phyloP scores from a whole-genome alignment of 2,888 invertebrate genomes.

The Hydriomena furcata region DNA sequence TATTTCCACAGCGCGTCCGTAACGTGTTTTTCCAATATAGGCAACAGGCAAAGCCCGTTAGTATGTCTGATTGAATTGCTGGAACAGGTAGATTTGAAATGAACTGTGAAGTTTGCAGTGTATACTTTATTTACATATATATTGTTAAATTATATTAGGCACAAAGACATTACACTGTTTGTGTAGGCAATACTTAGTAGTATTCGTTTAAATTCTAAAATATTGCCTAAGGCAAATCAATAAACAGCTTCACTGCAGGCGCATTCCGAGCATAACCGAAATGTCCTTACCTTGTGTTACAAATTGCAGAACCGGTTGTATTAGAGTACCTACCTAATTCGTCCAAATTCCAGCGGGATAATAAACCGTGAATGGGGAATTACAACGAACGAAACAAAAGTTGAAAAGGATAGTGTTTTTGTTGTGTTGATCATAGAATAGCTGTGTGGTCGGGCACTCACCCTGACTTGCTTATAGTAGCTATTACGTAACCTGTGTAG shows the following conservation, averaged over 20 bases:
- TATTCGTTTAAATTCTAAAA: not conserved
- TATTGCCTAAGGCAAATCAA: slow-evolving; percentile 13
- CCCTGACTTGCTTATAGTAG: slow-evolving; percentile 38
- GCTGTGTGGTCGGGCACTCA: slow-evolving; percentile 56
- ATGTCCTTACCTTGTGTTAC: slow-evolving; percentile 30
- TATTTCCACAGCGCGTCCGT: slow-evolving; percentile 30
- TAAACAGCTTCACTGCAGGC: slow-evolving; percentile 24
- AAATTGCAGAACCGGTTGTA: slow-evolving; percentile 34
- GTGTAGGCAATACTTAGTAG: not conserved
- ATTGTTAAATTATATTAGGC: not conserved
- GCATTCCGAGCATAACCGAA: slow-evolving; percentile 29
- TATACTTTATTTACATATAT: no score
- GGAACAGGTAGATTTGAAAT: slow-evolving; percentile 42
- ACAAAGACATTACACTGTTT: not conserved
- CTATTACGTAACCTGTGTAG: slow-evolving; percentile 16
- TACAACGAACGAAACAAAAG: slow-evolving; percentile 45
- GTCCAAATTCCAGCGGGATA: slow-evolving; percentile 30
- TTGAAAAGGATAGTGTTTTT: slow-evolving; percentile 52
- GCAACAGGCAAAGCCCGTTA: slow-evolving; percentile 34
- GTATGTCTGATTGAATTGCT: slow-evolving; percentile 38
- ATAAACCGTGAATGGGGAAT: slow-evolving; percentile 35
- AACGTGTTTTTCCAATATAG: slow-evolving; percentile 42
- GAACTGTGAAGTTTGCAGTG: slow-evolving; percentile 14
- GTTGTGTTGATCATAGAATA: slow-evolving; percentile 44
- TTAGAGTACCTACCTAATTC: slow-evolving; percentile 28